Evolutionary conservation across 2,797 vertebrate species (phyloP).

Genomic region (Neostethus bicornis): DNA sequence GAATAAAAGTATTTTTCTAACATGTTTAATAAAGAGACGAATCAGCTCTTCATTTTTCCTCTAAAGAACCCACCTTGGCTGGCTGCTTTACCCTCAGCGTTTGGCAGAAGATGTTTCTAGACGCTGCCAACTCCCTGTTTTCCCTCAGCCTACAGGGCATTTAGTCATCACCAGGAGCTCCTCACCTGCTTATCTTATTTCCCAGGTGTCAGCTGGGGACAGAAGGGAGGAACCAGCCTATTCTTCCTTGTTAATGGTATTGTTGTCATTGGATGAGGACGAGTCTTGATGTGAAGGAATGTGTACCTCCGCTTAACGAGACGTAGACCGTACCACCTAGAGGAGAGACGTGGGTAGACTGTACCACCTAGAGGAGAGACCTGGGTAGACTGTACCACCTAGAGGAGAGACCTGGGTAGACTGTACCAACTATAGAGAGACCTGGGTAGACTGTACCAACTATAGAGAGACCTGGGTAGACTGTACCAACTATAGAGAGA

Average conservation of each 20-base stretch:
- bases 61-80: constrained; percentile 46
- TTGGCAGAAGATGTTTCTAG: constrained; percentile 47
- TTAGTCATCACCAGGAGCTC: constrained; percentile 66
- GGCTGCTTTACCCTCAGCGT: constrained; percentile 26
- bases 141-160: constrained; percentile 44
- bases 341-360: too few species aligned
- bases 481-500: too few species aligned
- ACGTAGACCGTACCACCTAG: too few species aligned
- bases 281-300: constrained; percentile 20
- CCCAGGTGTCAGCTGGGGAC: constrained; percentile 60
- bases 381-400: too few species aligned
- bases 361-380: too few species aligned
- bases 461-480: too few species aligned
- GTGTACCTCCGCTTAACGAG: too few species aligned
- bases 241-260: constrained; percentile 58
- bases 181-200: constrained; percentile 73
- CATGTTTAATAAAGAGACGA: constrained; percentile 17
- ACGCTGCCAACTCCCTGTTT: constrained; percentile 56
- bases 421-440: too few species aligned
- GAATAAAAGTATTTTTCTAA: too few species aligned
- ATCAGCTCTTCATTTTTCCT: constrained; percentile 41
- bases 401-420: too few species aligned
- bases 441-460: too few species aligned
- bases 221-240: constrained; percentile 60
- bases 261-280: constrained; percentile 34